Evolutionary conservation across 1,140 invertebrate genomes (phyloP), one percentile per base, ranked within the genome.

Genomic region (Gryon sp.): DNA sequence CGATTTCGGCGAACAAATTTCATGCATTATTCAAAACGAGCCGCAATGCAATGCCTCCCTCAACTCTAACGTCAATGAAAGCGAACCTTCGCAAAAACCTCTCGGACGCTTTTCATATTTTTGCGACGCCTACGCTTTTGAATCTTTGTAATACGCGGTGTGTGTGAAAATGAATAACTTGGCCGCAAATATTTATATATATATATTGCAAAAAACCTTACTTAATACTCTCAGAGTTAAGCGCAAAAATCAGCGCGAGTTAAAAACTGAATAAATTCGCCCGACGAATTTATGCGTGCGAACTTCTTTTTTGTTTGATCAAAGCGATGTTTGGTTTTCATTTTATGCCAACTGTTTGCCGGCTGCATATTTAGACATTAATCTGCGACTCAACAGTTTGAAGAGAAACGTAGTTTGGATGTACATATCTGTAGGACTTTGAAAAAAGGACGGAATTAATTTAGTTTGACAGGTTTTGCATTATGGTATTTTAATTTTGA

Each of bases 1-100:
- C 82, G 81, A 86, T 87, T 86, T 80, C 68, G 72, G 78, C 79
- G 80, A 80, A 86, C 83, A 86, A 87, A 87, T 87, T 87, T 87
- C 85, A 87, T 87, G 84, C 82, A 86, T 87, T 86, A 87, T 87
- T 87, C 86, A 87, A 63, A 70, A 76, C 76, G 55, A 66, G 74
- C 76, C 62, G 63, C 83, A 74, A 78, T 82, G 76, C 83, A 80
- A n/a, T n/a, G 77, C 73, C 69, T 12, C 26, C 26, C 26, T 7
- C 26, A 7, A 7, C 26, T 7, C 73, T 55, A 76, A n/a, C n/a
- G 78, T 82, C 80, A 80, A 81, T 82, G 82, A 79, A 84, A 83
- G 46, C 82, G 83, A 86, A 80, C 79, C 81, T 82, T 73, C 75
- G 63, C 78, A 80, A 82, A 84, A 83, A 83, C 19, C 80, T 81